Percentiles rank a stretch among this genome's conserved stretches.
These are phyloP conservation scores for Clinocottus analis DNA, from an alignment of 2,113 vertebrate genomes.

Conservation along the genomic window DNA sequence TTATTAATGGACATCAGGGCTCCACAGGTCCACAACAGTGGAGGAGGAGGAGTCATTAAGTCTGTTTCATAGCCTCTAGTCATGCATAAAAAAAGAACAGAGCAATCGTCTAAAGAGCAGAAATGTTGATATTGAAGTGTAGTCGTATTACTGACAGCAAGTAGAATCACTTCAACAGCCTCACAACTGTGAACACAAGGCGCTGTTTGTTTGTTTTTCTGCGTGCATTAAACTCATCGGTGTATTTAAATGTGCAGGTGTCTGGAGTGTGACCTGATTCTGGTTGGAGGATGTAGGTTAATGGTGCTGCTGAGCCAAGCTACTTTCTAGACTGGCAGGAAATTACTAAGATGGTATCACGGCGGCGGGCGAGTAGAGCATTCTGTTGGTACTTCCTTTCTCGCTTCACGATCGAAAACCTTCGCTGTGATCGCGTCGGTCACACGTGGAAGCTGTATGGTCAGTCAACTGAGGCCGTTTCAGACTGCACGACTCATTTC, in stretches of 20 bases:
- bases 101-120: slow-evolving; percentile 17
- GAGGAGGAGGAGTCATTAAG: slow-evolving; percentile 33
- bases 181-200: neutral
- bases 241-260: neutral
- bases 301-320: slow-evolving; percentile 33
- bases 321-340: slow-evolving; percentile 56
- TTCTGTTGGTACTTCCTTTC: slow-evolving; percentile 10
- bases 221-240: neutral
- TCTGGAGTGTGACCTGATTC: neutral
- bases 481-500: neutral
- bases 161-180: neutral
- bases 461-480: neutral
- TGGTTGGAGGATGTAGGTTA: slow-evolving; percentile 36
- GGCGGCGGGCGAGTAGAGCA: neutral
- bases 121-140: too few relatives aligned
- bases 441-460: neutral
- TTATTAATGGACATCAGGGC: slow-evolving; percentile 50
- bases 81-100: slow-evolving; percentile 36
- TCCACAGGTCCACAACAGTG: slow-evolving; percentile 27
- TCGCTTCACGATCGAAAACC: neutral
- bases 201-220: neutral
- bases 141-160: neutral
- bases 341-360: slow-evolving; percentile 46
- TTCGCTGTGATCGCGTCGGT: neutral
- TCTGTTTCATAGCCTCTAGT: slow-evolving; percentile 27